Conservation (phyloP, 2,888 invertebrate species). For the Netelia melanura region DNA sequence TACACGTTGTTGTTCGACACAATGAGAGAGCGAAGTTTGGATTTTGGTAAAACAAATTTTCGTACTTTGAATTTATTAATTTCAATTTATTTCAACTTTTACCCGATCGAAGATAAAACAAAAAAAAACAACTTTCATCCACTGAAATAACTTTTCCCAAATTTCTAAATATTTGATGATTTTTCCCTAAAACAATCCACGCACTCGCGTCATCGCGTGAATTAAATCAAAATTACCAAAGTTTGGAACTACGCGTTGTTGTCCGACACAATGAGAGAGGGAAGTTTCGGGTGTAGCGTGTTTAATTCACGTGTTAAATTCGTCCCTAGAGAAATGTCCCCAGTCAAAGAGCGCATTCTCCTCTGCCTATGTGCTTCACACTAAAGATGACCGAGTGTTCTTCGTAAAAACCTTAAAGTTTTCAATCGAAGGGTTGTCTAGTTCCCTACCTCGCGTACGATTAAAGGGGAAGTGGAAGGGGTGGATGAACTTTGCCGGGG, state of each 20-base stretch:
- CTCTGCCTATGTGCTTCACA: neutral
- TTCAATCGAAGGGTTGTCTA: neutral
- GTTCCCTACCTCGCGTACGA: neutral
- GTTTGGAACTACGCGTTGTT: neutral
- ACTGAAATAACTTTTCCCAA: too few relatives aligned
- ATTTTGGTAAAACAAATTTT: too few relatives aligned
- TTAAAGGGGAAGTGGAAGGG: neutral
- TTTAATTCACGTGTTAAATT: conserved; percentile 19
- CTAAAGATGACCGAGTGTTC: conserved; percentile 5
- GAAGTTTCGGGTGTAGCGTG: conserved; percentile 8
- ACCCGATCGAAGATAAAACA: too few relatives aligned
- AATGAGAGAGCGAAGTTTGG: neutral
- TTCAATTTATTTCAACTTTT: too few relatives aligned
- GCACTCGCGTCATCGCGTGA: neutral
- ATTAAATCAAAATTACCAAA: conserved; percentile 6
- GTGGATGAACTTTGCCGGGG: conserved; percentile 49
- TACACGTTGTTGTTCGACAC: neutral
- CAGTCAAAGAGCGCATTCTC: neutral
- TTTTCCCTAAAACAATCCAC: too few relatives aligned
- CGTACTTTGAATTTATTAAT: too few relatives aligned
- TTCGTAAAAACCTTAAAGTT: conserved; percentile 5
- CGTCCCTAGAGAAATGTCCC: neutral
- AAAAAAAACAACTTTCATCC: too few relatives aligned
- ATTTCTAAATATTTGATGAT: too few relatives aligned
- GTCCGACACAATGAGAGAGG: conserved; percentile 7